Evolutionary conservation across 2,113 vertebrate species (phyloP).

Genomic region (Actenoides hombroni): DNA sequence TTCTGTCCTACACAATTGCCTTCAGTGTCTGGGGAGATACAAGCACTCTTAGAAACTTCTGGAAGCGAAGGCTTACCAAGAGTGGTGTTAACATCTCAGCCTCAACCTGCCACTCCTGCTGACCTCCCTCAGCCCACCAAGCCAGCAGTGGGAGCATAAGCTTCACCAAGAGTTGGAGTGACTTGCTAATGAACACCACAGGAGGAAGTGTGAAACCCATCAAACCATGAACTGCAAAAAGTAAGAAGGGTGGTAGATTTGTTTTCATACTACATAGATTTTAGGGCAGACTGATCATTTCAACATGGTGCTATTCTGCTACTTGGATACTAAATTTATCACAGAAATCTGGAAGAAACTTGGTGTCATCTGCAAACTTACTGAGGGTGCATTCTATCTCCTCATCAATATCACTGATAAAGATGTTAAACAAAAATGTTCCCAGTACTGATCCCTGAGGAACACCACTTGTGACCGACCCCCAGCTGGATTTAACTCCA

Average conservation of each 20-base stretch:
- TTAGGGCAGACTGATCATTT: neutral
- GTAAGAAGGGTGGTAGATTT: neutral
- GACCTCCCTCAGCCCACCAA: neutral
- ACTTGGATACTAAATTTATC: neutral
- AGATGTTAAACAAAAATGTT: no score
- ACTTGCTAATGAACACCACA: neutral
- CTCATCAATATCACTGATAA: no score
- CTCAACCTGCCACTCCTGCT: neutral
- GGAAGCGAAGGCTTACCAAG: neutral
- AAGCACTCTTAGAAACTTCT: neutral
- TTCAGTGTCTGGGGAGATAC: neutral
- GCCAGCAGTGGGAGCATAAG: accelerated
- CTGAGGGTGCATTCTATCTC: no score
- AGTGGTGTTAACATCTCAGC: neutral
- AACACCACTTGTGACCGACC: no score
- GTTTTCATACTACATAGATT: neutral
- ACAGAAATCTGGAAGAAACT: neutral
- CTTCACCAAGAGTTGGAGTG: neutral
- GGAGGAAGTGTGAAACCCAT: neutral
- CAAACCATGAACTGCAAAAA: neutral
- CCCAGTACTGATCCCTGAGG: no score
- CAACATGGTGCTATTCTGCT: neutral
- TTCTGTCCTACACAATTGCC: neutral
- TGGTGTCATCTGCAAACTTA: no score
- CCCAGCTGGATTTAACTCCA: no score